These are phyloP conservation scores for Hycleus phaleratus DNA, from an alignment of 1,140 invertebrate species.

Conservation along the genomic window DNA sequence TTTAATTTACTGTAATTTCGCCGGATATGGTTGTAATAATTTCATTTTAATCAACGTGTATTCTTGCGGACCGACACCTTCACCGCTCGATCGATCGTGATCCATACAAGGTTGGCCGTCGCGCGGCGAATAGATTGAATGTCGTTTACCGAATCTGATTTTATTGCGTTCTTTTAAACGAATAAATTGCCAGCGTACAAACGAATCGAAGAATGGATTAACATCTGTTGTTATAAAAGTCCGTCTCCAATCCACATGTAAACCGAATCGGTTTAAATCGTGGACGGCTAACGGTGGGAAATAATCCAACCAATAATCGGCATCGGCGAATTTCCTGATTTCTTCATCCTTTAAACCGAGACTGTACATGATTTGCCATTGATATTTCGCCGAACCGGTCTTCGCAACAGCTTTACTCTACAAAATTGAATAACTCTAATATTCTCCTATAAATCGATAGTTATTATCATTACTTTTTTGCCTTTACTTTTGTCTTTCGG, in stretches of 20 bases:
- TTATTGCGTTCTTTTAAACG: slow-evolving; percentile 82
- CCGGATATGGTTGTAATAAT: slow-evolving; percentile 65
- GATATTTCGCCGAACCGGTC: slow-evolving; percentile 79
- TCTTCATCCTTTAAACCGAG: slow-evolving; percentile 85
- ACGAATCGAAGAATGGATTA: slow-evolving; percentile 97
- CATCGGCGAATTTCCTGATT: slow-evolving; percentile 88
- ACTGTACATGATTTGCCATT: slow-evolving; percentile 98
- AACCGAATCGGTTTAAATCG: slow-evolving; percentile 83
- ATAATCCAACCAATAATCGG: slow-evolving; percentile 88
- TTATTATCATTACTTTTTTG: slow-evolving; percentile 66
- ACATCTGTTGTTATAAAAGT: slow-evolving; percentile 97
- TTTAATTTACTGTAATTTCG: slow-evolving; percentile 56
- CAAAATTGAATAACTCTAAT: not conserved
- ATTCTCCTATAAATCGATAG: no score
- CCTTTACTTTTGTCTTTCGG: slow-evolving; percentile 95
- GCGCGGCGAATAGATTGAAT: slow-evolving; percentile 94
- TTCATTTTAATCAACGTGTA: slow-evolving; percentile 97
- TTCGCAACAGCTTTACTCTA: slow-evolving; percentile 96
- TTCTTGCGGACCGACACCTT: slow-evolving; percentile 96
- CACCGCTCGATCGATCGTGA: slow-evolving; percentile 91
- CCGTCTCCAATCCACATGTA: slow-evolving; percentile 94
- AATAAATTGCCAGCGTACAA: slow-evolving; percentile 94
- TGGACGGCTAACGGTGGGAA: slow-evolving; percentile 86
- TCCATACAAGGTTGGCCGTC: slow-evolving; percentile 99
- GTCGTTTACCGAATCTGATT: slow-evolving; percentile 94